Base-by-base conservation (phyloP, 2,888 invertebrate genomes). In the Disparrhopalites patrizii region DNA sequence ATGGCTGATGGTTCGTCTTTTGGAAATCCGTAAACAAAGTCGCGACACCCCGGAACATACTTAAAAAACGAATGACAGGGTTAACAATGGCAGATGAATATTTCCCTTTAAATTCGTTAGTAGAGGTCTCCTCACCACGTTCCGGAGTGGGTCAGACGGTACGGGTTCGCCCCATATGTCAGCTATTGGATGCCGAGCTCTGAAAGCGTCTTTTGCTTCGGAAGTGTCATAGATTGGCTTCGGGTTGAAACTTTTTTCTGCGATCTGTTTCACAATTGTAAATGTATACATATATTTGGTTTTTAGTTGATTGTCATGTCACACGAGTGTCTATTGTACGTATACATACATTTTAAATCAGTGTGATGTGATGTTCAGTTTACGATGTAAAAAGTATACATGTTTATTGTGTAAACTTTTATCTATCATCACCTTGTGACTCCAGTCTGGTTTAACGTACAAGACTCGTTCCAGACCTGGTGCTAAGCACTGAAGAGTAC, bases 401-500 rank as follows among this genome's bases (percentile, higher is more conserved):
- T 43, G 43, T 18, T 5, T 10, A 43, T n/a, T 15, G 15, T 4
- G 43, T 15, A 43, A 43, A 10, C 15, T 18, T 43, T n/a, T 5
- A 18, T 43, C n/a, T 43, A n/a, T n/a, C n/a, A 7, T 28, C 23
- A 68, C 68, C 55, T 61, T 60, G 18, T 50, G 31, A 50, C 31
- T 10, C 27, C 57, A 68, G 18, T 68, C 65, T n/a, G 68, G 68
- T 40, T 54, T 58, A n/a, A 68, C 55, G 36, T 54, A 66, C 18
- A 23, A 10, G 13, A 68, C 47, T 20, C 27, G 57, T 7, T 52
- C 50, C 8, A 58, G 61, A 18, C 31, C 50, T 20, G 57, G 58
- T 18, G 68, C 51, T 2, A 52, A 40, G 8, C 33, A 51, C 3
- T 61, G 60, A 36, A 62, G 27, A 3, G 25, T 3, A 4, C 65